Evolutionary conservation across 2,888 invertebrate genomes (phyloP).

Genomic region (Patella ulyssiponensis): DNA sequence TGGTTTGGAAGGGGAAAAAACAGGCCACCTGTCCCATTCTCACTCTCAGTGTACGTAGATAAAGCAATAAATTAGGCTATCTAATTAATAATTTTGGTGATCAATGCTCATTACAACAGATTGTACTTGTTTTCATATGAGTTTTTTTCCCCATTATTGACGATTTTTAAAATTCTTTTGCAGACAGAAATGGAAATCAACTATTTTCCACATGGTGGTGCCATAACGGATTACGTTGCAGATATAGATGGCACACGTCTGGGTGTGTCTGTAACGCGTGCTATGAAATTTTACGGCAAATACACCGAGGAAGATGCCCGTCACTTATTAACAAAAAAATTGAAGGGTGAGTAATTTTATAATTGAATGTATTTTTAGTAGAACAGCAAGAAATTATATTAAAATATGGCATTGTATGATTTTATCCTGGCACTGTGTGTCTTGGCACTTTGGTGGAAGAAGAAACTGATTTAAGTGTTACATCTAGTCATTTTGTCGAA

Average conservation of each 20-base stretch:
- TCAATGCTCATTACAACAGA: not conserved
- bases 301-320: constrained; percentile 61
- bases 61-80: too few relatives aligned
- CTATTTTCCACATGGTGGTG: constrained; percentile 67
- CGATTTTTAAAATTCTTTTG: constrained; percentile 26
- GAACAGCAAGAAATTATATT: too few relatives aligned
- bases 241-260: constrained; percentile 54
- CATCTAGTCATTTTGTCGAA: too few relatives aligned
- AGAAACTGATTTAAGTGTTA: too few relatives aligned
- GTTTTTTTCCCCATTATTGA: not conserved
- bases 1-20: too few relatives aligned
- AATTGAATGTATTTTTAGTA: too few relatives aligned
- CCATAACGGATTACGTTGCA: constrained; percentile 68
- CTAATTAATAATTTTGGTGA: too few relatives aligned
- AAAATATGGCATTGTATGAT: too few relatives aligned
- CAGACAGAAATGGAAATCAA: constrained; percentile 70
- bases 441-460: too few relatives aligned
- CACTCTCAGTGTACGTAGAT: too few relatives aligned
- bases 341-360: constrained; percentile 52
- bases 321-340: constrained; percentile 63
- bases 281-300: constrained; percentile 62
- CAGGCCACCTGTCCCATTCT: too few relatives aligned
- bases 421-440: too few relatives aligned
- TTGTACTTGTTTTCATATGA: not conserved
- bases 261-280: constrained; percentile 70